Percentiles rank a stretch among this genome's conserved stretches.
phyloP scores from a whole-genome alignment of 2,888 invertebrate genomes.

The Agrypnus murinus region DNA sequence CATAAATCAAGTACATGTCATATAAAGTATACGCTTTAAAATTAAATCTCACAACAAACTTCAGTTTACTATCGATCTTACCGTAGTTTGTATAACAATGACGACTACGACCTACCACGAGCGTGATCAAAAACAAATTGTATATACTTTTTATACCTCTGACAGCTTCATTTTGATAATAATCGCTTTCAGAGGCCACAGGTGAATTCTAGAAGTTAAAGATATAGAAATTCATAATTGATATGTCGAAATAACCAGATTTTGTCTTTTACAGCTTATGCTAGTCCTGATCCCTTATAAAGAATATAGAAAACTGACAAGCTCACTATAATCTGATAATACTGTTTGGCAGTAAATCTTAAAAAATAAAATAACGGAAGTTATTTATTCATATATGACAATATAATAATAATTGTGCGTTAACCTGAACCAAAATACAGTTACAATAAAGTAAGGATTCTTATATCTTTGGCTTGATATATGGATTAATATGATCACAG shows the following conservation, averaged over 20 bases:
- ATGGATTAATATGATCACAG: too few relatives aligned
- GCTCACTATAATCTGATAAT: too few relatives aligned
- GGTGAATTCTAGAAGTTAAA: background rate
- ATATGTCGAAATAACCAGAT: background rate
- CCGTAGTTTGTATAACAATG: constrained; percentile 9
- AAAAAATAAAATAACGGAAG: too few relatives aligned
- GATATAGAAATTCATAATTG: background rate
- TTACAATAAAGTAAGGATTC: too few relatives aligned
- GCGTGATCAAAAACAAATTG: constrained; percentile 1
- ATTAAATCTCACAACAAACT: constrained; percentile 35
- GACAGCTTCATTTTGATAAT: constrained; percentile 14
- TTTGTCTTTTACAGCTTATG: too few relatives aligned
- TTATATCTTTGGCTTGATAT: too few relatives aligned
- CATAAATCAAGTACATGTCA: constrained; percentile 38
- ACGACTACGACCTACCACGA: constrained; percentile 21
- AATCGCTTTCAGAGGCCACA: constrained; percentile 11
- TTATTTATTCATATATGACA: too few relatives aligned
- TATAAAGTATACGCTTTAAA: constrained; percentile 32
- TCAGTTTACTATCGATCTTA: constrained; percentile 6
- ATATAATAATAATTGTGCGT: too few relatives aligned
- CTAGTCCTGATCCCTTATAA: too few relatives aligned
- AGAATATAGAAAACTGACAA: too few relatives aligned
- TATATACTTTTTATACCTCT: background rate
- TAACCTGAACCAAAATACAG: too few relatives aligned
- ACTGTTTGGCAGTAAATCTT: too few relatives aligned